Base-by-base conservation (phyloP, 2,888 invertebrate genomes). In the Amphipoea lucens region DNA sequence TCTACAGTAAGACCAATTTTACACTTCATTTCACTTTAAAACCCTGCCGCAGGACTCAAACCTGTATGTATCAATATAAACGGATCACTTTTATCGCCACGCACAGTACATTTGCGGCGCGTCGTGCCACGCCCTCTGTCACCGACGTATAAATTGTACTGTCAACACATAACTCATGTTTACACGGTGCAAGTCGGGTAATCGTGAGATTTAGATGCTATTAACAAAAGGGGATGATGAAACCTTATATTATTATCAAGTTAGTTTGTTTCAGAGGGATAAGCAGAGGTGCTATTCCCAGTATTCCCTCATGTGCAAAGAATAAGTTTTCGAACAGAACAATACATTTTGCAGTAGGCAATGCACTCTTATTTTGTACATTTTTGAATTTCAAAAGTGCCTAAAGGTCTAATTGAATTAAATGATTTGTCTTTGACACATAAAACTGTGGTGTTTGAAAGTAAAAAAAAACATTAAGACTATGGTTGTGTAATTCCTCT, bases 111-210 rank as follows among this genome's bases (percentile, higher is more conserved):
- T 84, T 77, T 54, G 62, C 60, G 60, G 40, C 75, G 67, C 51
- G 54, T 75, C 17, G 29, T 20, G 70, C 78, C 78, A 79, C 80
- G 88, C 80, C 85, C 67, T 68, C 72, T 70, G 51, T 51, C 45
- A 57, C 9, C 62, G 42, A 67, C 70, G 66, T 79, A 85, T 89
- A 82, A 87, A 82, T 87, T 80, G 71, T 69, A 80, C 60, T 80
- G 78, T 69, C 77, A 80, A 76, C 70, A 74, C 75, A 81, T 83
- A 76, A 84, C 65, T 89, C 75, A 82, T 68, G 74, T 62, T 80
- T 57, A 78, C 78, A 83, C 78, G 65, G 60, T 42, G 11, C 65
- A 70, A 63, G 75, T 82, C 20, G 57, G 17, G 60, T 82, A 74
- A 75, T 60, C 74, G 54, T 63, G 85, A 63, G 82, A 73, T 86